Base-by-base conservation (phyloP, 2,888 invertebrate species). In the Unio delphinus region DNA sequence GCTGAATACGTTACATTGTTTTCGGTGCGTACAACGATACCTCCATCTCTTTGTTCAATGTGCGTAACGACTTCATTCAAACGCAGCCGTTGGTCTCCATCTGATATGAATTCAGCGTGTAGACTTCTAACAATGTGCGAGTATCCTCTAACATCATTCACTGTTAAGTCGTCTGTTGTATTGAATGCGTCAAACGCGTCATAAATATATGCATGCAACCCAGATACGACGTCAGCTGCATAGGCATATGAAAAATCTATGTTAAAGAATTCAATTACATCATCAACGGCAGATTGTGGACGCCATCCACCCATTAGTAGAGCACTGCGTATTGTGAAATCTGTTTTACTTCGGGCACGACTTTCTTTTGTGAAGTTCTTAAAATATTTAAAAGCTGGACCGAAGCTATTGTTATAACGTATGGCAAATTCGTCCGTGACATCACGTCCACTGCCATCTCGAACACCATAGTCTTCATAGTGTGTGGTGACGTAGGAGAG, bases 91-190 rank as follows among this genome's bases (percentile, higher is more conserved):
- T 58, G 8, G 17, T 72, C 72, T 60, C 64, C 20, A 45, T 56
- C 17, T 8, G 8, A 5, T 11, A 67, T 20, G 55, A 73, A 64
- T 4, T 28, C 65, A 4, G 61, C 34, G 23, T n/a, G 28, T 62
- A 71, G 28, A 18, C 61, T 61, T 23, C 67, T 20, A 58, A 75
- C 56, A 7, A 75, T 54, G 28, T 23, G 30, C 17, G 63, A 56
- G 61, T 68, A 75, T 0, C 75, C 77, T 30, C 61, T 30, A 2
- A 34, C 55, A 56, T 78, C 72, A 54, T 65, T 69, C 4, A 69
- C 69, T 6, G 65, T 65, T 28, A 72, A 56, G 62, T 66, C 54
- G 5, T 67, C 69, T 15, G 55, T 61, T 30, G 28, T 61, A 18
- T 61, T 63, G 56, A 75, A 72, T 20, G 57, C 64, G 20, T 68